Evolutionary conservation across 2,888 invertebrate species (phyloP).

Genomic region (Morpho deidamia): DNA sequence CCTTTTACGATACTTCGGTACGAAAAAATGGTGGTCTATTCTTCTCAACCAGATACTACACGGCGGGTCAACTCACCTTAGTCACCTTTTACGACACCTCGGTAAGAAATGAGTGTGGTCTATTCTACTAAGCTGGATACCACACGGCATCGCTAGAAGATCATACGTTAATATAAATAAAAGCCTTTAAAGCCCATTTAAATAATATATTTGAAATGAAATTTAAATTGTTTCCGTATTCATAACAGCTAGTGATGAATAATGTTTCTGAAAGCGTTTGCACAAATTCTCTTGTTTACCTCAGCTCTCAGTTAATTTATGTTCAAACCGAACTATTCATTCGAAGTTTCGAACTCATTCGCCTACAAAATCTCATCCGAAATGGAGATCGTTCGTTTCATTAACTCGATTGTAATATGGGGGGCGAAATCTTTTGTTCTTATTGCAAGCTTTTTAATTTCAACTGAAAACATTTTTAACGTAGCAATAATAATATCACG

Average conservation of each 20-base stretch:
- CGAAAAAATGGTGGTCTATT: no score
- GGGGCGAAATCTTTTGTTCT: constrained; percentile 2
- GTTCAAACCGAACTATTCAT: constrained; percentile 2
- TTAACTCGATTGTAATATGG: constrained; percentile 10
- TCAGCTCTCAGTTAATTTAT: constrained; percentile 12
- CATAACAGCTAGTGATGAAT: neutral
- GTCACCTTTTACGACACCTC: no score
- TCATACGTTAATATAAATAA: no score
- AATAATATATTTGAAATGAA: neutral
- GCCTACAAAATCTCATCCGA: constrained; percentile 8
- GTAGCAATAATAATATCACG: no score
- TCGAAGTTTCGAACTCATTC: constrained; percentile 7
- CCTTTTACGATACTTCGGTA: no score
- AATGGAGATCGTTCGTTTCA: constrained; percentile 16
- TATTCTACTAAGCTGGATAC: no score
- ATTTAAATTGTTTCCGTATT: constrained; percentile 1
- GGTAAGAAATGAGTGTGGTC: no score
- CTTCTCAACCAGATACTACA: no score
- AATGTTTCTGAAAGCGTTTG: constrained; percentile 11
- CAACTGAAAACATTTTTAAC: neutral
- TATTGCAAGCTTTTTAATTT: constrained; percentile 6
- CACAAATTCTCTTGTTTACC: constrained; percentile 14
- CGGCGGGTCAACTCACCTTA: no score
- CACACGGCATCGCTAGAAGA: no score
- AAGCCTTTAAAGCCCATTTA: no score